phyloP scores from a whole-genome alignment of 2,888 invertebrate species.

The Lysandra coridon region DNA sequence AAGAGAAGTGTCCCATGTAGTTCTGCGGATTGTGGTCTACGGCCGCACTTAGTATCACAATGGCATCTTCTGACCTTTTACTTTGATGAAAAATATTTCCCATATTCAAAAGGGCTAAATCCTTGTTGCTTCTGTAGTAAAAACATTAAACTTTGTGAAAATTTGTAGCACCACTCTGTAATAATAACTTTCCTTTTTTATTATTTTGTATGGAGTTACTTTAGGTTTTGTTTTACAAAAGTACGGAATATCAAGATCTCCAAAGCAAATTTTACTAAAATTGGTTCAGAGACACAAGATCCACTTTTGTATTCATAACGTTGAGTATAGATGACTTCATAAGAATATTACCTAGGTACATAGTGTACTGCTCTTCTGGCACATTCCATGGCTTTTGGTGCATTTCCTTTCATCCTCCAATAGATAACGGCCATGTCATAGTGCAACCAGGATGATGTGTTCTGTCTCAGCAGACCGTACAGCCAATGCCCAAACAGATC shows the following conservation, averaged over 20 bases:
- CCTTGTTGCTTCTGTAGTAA: slow-evolving; percentile 83
- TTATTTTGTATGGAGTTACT: too few relatives aligned
- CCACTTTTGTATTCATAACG: too few relatives aligned
- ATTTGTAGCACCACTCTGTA: background rate
- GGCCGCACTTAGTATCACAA: slow-evolving; percentile 85
- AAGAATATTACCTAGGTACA: slow-evolving; percentile 82
- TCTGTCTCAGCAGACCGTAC: slow-evolving; percentile 81
- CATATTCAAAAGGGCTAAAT: slow-evolving; percentile 86
- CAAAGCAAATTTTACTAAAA: too few relatives aligned
- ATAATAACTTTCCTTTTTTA: too few relatives aligned
- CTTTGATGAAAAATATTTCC: slow-evolving; percentile 87
- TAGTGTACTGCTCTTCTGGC: slow-evolving; percentile 87
- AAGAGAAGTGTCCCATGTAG: slow-evolving; percentile 82
- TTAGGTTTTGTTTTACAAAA: too few relatives aligned
- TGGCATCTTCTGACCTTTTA: slow-evolving; percentile 84
- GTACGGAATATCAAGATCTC: too few relatives aligned
- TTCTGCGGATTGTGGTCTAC: slow-evolving; percentile 84
- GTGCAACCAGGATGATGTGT: slow-evolving; percentile 88
- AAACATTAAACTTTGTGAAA: slow-evolving; percentile 38
- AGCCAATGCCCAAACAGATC: slow-evolving; percentile 82
- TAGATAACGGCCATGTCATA: slow-evolving; percentile 89
- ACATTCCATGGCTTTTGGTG: slow-evolving; percentile 90
- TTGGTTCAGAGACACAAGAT: too few relatives aligned
- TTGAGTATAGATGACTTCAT: too few relatives aligned
- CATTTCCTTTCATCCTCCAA: slow-evolving; percentile 88